Base-by-base conservation (phyloP, 2,888 invertebrate species). In the Cephus nigrinus region DNA sequence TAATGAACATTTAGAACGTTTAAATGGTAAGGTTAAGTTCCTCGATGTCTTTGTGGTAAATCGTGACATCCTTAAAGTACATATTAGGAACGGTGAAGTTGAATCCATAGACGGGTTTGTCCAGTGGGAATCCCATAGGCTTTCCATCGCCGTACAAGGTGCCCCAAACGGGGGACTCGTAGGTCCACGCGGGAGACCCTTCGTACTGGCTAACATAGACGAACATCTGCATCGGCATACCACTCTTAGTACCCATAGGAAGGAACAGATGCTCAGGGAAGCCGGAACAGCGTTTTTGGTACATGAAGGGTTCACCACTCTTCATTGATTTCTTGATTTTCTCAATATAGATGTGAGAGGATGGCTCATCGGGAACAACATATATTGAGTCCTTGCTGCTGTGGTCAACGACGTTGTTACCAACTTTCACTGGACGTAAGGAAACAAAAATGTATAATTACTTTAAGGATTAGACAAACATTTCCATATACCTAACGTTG, bases 111-210 rank as follows among this genome's bases (percentile, higher is more conserved):
- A 95, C 93, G 33, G 92, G 92, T 84, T 95, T 94, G 88, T 96
- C 96, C 88, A 96, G 93, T 80, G 96, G 96, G 93, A 94, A 96
- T 76, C 95, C 96, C 86, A 95, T 92, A 73, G 96, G 93, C 89
- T 93, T 93, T 83, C 92, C 93, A 89, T 96, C 96, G 74, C 94
- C 92, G 77, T 89, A 85, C 75, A 92, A 87, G 55, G 81, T 78
- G 11, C 89, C 89, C 83, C 87, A 90, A 81, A 91, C 76, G 80
- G 86, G 84, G 4, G 92, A 93, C 89, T 89, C 92, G 78, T 91
- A 92, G 76, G 90, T 91, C 76, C 92, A 92, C 72, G 93, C 91
- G 3, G 93, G 88, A 75, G 92, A 89, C 36, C 84, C 84, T 68
- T 89, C 92, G 85, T 93, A 90, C 69, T 95, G 94, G 40, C 93